These are phyloP conservation scores for Porites lobata DNA, from an alignment of 92 coral and sea anemone genomes.

Conservation along the genomic window DNA sequence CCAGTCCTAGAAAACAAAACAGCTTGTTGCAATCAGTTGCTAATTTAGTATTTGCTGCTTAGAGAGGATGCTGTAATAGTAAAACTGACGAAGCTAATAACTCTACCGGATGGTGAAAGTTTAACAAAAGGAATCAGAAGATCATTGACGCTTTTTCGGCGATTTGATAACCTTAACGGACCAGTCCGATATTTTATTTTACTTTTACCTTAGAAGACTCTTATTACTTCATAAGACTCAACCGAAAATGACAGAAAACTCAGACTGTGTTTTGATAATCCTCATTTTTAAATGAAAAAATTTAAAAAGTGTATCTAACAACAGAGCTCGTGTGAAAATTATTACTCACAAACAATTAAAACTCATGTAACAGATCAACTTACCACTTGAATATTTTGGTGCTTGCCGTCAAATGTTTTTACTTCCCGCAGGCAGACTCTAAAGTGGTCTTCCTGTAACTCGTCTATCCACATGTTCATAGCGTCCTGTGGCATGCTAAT, in stretches of 20 bases:
- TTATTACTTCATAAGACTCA: neutral
- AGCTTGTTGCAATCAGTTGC: neutral
- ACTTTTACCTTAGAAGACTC: too few relatives aligned
- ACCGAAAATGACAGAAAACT: neutral
- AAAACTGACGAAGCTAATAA: neutral
- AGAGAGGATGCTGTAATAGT: neutral
- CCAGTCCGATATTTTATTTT: too few relatives aligned
- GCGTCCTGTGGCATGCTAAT: slow-evolving; percentile 28
- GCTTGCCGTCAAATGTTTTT: slow-evolving; percentile 36
- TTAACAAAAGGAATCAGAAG: too few relatives aligned
- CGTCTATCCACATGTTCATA: slow-evolving; percentile 44
- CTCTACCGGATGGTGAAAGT: neutral
- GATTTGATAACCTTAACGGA: too few relatives aligned
- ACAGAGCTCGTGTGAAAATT: neutral
- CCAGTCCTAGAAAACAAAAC: slow-evolving; percentile 35
- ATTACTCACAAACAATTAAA: neutral
- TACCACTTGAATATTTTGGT: slow-evolving; percentile 25
- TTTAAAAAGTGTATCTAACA: neutral
- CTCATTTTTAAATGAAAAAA: too few relatives aligned
- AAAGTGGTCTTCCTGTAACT: neutral
- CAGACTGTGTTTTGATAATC: neutral
- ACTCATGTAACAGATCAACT: neutral
- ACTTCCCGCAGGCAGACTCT: slow-evolving; percentile 32
- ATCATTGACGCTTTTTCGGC: too few relatives aligned
- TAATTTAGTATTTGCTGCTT: neutral